Evolutionary conservation across 2,888 invertebrate genomes (phyloP), one percentile per base, ranked within the genome.

Genomic region (Cheilosia soror): DNA sequence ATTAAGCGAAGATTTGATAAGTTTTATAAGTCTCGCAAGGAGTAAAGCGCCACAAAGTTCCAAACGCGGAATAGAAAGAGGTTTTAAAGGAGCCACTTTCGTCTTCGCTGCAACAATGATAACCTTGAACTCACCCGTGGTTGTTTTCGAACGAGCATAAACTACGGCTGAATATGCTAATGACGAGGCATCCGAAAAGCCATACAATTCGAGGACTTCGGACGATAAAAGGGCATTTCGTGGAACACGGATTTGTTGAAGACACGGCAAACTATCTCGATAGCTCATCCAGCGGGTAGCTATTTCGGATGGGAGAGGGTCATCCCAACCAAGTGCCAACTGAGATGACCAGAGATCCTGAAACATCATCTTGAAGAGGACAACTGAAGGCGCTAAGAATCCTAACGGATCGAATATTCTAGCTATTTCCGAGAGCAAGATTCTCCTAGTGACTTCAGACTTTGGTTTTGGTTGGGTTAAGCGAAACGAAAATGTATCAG

Each of bases 41-140:
- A 84, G 60, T 1, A 75, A 42, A 0, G 65, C 81, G 0, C 65
- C 66, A 42, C 72, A 85, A 5, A 85, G 42, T 53, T 85, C 81
- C 0, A 87, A 31, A 1, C 80, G 72, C 0, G 76, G 72, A 4
- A 87, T 73, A 0, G 69, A 63, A n/a, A 82, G 13, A 25, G 62
- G 37, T 57, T 78, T 79, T 0, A 71, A 4, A 2, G 51, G 71
- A 5, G 83, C 79, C 42, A 42, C 42, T 5, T 42, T 42, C 4
- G 42, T 42, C n/a, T 42, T 42, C 5, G n/a, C 42, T 0, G 42
- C n/a, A 11, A 33, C 33, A 6, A 37, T 37, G 37, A 11, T 9
- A 37, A 37, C 11, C 9, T 37, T 37, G 37, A 37, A 11, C 5
- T 37, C 9, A 37, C 9, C 37, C 9, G 37, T 11, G 1, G 37